Evolutionary conservation across 2,113 vertebrate genomes (phyloP), one percentile per base, ranked within the genome.

Genomic region (Callospermophilus lateralis): DNA sequence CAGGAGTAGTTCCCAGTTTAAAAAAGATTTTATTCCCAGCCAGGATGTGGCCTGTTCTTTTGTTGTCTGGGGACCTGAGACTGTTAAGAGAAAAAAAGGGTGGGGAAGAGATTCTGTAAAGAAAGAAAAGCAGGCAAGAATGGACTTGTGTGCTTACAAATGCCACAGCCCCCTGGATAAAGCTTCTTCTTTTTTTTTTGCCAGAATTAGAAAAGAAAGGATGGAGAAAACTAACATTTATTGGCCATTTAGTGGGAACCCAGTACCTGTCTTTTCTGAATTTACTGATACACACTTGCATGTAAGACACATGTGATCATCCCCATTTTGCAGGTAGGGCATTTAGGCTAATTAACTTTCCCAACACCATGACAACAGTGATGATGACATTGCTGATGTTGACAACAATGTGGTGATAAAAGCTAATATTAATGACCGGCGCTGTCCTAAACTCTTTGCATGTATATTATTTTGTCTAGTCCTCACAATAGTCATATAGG

Each of bases 1-100:
- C 32, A n/a, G n/a, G 67, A 80, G 73, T 63, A 15, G 72, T 67
- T 95, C 22, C 48, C 45, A 85, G 51, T 92, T 68, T 12, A 65
- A 84, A 74, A 34, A 61, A 13, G 37, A 96, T 90, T 93, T 89
- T 45, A 74, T 70, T 72, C 34, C 45, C 8, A 72, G 77, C 78
- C 73, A 91, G 63, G 34, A 93, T 32, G 55, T 87, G 65, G 78
- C 79, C 63, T 93, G 8, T 92, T 95, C 94, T 68, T 97, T 95
- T 96, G 84, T 97, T 97, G 37, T 20, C 76, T 4, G 73, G 80
- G 67, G 94, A 32, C 70, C 90, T 63, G 22, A 96, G 80, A 84
- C 42, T 88, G 72, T 96, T 79, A n/a, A 51, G 17, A 68, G 53
- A 87, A 84, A 81, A 9, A 94, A 42, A 85, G 37, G 53, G 37